Base-by-base conservation (phyloP, 1,140 invertebrate species). In the Asbolus verrucosus region DNA sequence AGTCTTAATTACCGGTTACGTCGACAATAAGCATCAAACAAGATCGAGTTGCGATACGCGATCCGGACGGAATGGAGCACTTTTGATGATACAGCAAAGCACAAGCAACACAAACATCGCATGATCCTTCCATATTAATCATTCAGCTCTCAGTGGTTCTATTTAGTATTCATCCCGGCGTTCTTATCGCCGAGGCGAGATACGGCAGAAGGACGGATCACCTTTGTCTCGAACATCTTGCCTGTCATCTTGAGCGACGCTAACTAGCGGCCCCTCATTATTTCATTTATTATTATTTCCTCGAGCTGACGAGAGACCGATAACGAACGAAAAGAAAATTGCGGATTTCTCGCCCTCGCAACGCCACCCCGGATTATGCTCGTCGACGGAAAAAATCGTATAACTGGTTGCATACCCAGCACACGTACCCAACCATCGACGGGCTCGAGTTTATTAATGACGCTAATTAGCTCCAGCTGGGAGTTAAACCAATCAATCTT, bases 101-200 rank as follows among this genome's bases (percentile, higher is more conserved):
- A n/a, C 11, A 21, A 9, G 46, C 27, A 36, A 16, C 33, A 43
- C 68, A 70, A 70, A 59, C 62, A 66, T 62, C 46, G 54, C 59
- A 65, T 62, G 41, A 63, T 36, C 69, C 68, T 41, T 70, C 68
- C 72, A 70, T 73, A 73, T 73, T 73, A 73, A 73, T 73, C 69
- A 73, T 73, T 68, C 69, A 65, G 65, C 41, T 41, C 54, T 60
- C 36, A 39, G 33, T 54, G 46, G 46, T 65, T 61, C 62, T 73
- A 69, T 71, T 73, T 70, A 73, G 72, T 71, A 73, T 73, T 70
- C 72, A 72, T 72, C 65, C 60, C 54, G 65, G 33, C 72, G 65
- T 73, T 27, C 72, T 73, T 68, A 73, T 73, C 72, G 61, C 65
- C 24, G 24, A 18, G 41, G 65, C 63, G 43, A 36, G 59, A 46